Base-by-base conservation (phyloP, 1,140 invertebrate species). In the Lycorma delicatula region DNA sequence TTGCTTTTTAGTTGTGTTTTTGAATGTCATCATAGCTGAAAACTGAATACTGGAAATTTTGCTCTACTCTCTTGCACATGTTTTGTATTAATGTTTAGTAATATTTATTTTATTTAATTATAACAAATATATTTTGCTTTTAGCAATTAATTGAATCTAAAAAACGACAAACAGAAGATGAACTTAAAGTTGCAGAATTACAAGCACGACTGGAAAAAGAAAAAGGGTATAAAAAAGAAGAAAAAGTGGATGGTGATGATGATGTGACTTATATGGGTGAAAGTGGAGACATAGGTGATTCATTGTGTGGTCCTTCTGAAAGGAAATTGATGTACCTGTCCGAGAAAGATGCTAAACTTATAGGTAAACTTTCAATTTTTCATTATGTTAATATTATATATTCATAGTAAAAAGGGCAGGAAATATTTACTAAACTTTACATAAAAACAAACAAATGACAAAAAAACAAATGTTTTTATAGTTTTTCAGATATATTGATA, bases 121-220 rank as follows among this genome's bases (percentile, higher is more conserved):
- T n/a, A n/a, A n/a, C n/a, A n/a, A n/a, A n/a, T n/a, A n/a, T n/a
- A n/a, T n/a, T 50, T 27, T 54, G 12, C 18, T 58, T 62, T 2
- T 79, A 87, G 50, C 84, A 87, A 66, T 66, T 87, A 18, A 70
- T 85, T 66, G 82, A 84, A 51, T 78, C 78, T 0, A 80, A 77
- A 58, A 75, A 79, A 48, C 81, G 81, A 53, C 81, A 83, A 61
- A 75, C 72, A 11, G 20, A 56, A n/a, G 58, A 60, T 6, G 55
- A 60, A 50, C 25, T 46, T 0, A 61, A 58, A 56, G 46, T 60
- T 2, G 16, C 28, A 13, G 56, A 62, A 46, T 34, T 62, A 9
- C 36, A 62, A 31, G 36, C 47, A 5, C 16, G 46, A 28, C 26
- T 60, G 16, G 51, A 51, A 46, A 44, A 34, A n/a, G n/a, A 18